Evolutionary conservation across 2,888 invertebrate species (phyloP).

Genomic region (Drosophila meridiana): DNA sequence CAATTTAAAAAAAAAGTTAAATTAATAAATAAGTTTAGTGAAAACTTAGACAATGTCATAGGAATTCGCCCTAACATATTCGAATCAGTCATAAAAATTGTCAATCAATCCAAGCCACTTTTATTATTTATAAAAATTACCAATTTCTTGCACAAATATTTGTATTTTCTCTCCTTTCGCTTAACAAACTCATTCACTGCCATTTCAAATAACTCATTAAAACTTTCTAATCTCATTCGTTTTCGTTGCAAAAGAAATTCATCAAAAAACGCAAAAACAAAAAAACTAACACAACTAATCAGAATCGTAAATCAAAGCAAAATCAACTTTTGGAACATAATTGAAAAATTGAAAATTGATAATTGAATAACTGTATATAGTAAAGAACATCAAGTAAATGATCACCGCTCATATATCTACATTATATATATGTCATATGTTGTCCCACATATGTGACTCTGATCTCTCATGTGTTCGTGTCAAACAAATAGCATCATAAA

Average conservation of each 20-base stretch:
- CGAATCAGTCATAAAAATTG: too few species aligned
- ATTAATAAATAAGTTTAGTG: neutral
- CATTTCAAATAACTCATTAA: conserved; percentile 43
- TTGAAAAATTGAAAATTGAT: conserved; percentile 19
- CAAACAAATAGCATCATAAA: conserved; percentile 61
- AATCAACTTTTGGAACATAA: conserved; percentile 39
- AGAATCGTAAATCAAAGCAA: conserved; percentile 22
- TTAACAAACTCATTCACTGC: conserved; percentile 12
- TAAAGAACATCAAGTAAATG: conserved; percentile 30
- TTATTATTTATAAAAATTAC: too few species aligned
- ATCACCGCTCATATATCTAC: conserved; percentile 35
- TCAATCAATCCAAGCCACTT: too few species aligned
- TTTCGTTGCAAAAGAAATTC: conserved; percentile 44
- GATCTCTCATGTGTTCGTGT: conserved; percentile 72
- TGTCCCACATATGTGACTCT: conserved; percentile 35
- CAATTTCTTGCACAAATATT: neutral
- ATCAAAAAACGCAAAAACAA: conserved; percentile 24
- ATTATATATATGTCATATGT: conserved; percentile 22
- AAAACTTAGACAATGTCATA: neutral
- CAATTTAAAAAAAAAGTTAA: neutral
- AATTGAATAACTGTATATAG: conserved; percentile 32
- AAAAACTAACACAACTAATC: conserved; percentile 38
- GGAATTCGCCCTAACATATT: too few species aligned
- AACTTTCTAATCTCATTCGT: conserved; percentile 48
- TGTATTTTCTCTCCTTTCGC: neutral